A percentile compares a stretch with the other conserved stretches of the same genome.
phyloP scores from a whole-genome alignment of 2,888 invertebrate genomes.

The Caenorhabditis afra region DNA sequence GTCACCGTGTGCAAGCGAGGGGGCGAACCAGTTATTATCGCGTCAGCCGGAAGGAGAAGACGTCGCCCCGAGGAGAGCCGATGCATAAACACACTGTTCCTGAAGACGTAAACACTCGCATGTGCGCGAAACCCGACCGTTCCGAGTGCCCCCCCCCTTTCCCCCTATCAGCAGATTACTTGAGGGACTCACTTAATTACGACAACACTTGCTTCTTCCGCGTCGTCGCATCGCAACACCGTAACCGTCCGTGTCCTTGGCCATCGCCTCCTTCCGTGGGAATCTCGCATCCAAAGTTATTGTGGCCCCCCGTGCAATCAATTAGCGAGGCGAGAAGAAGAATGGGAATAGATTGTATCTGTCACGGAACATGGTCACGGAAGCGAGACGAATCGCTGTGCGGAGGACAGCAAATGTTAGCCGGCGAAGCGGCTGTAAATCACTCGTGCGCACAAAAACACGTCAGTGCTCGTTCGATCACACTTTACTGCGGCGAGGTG shows the following conservation, averaged over 20 bases:
- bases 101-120: constrained; percentile 17
- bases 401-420: constrained; percentile 11
- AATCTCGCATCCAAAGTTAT: constrained; percentile 33
- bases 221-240: constrained; percentile 41
- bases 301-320: constrained; percentile 39
- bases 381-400: constrained; percentile 23
- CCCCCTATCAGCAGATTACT: no score
- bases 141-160: not conserved
- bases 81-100: constrained; percentile 30
- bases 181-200: no score
- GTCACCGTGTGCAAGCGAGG: not conserved
- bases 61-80: constrained; percentile 18
- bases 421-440: constrained; percentile 44
- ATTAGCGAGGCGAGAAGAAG: constrained; percentile 38
- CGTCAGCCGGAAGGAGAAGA: constrained; percentile 34
- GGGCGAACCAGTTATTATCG: constrained; percentile 37
- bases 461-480: constrained; percentile 26
- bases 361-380: constrained; percentile 18
- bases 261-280: constrained; percentile 16
- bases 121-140: constrained; percentile 2
- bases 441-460: constrained; percentile 50
- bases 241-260: constrained; percentile 27
- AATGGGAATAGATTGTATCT: constrained; percentile 44
- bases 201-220: constrained; percentile 21
- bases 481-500: constrained; percentile 51